phyloP scores from a whole-genome alignment of 2,888 invertebrate genomes.

The Abrostola triplasia region DNA sequence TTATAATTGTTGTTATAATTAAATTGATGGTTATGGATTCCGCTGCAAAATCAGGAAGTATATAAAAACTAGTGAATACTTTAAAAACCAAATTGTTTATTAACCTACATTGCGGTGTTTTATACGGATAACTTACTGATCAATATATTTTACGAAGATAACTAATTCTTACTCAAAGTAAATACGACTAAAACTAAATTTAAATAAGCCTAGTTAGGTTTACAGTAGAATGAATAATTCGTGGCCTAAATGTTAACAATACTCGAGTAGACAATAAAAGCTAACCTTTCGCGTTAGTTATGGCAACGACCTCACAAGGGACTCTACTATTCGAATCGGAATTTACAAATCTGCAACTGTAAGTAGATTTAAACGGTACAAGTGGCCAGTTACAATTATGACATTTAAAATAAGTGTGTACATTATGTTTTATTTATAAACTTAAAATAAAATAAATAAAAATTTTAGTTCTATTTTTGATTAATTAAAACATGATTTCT shows the following conservation, averaged over 20 bases:
- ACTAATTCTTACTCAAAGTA: no score
- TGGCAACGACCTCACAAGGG: constrained; percentile 31
- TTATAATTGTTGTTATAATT: neutral
- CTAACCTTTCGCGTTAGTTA: constrained; percentile 32
- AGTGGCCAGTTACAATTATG: neutral
- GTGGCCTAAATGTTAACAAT: constrained; percentile 15
- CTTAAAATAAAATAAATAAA: neutral
- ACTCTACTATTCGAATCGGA: constrained; percentile 15
- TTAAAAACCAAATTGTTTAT: no score
- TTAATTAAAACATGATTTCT: neutral
- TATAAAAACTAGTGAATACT: no score
- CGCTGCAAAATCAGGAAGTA: no score
- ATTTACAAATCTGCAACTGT: constrained; percentile 12
- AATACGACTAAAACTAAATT: neutral
- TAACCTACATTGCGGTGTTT: no score
- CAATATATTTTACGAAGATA: no score
- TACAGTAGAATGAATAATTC: constrained; percentile 11
- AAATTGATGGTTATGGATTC: no score
- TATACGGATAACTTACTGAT: no score
- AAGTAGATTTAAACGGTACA: neutral
- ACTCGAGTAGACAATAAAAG: constrained; percentile 31
- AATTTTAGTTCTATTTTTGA: neutral
- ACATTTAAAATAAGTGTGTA: no score
- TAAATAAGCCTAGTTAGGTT: constrained; percentile 8
- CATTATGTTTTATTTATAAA: no score